These are phyloP conservation scores for Platysteira castanea DNA, from an alignment of 2,113 vertebrate species.

Conservation along the genomic window DNA sequence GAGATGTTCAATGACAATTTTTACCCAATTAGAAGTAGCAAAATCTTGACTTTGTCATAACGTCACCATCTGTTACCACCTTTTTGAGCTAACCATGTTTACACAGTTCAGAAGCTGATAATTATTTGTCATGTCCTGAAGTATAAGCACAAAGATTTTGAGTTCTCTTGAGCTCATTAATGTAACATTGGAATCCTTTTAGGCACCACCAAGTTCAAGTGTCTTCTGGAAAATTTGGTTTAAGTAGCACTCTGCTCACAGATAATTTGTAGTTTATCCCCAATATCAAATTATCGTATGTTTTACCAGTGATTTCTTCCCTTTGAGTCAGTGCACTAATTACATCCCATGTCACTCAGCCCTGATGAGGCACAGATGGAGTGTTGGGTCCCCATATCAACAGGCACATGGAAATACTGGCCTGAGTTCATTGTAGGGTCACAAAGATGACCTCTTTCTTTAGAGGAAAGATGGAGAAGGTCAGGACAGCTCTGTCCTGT, in stretches of 20 bases:
- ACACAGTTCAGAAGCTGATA: neutral
- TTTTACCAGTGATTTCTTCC: neutral
- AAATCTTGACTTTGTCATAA: neutral
- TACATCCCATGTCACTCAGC: accelerated
- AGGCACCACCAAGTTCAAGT: neutral
- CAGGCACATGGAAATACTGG: neutral
- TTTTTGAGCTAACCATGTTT: neutral
- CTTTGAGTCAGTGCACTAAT: neutral
- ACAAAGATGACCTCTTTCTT: neutral
- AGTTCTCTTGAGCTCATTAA: neutral
- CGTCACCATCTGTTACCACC: neutral
- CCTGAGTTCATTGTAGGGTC: neutral
- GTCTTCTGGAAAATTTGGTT: neutral
- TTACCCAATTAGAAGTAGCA: neutral
- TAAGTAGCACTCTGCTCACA: neutral
- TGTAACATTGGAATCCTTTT: neutral
- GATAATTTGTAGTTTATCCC: neutral
- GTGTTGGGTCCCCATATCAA: neutral
- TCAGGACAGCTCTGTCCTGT: neutral
- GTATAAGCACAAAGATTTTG: neutral
- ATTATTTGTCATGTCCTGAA: neutral
- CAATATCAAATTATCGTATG: neutral
- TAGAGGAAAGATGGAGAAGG: neutral
- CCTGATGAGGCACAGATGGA: neutral
- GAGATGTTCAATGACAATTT: neutral